Percentiles rank a stretch among this genome's conserved stretches.
Evolutionary conservation across 2,113 vertebrate genomes (phyloP).

Genomic region (Oreochromis aureus): DNA sequence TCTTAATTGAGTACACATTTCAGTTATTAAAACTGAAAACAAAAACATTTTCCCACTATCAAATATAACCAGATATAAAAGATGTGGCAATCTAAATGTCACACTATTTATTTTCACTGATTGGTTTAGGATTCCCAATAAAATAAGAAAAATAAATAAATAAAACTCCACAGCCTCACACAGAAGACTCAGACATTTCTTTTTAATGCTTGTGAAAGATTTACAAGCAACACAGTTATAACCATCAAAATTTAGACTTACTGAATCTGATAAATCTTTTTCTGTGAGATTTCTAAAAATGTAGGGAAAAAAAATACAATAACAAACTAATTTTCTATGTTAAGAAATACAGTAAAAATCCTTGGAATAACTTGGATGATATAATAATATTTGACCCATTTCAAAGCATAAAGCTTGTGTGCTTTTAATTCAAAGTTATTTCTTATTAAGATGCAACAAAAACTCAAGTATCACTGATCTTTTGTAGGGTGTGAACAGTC

Average conservation of each 20-base stretch:
- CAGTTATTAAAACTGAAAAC: neutral
- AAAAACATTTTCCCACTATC: accelerated
- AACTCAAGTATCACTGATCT: neutral
- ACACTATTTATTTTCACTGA: accelerated
- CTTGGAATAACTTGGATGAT: accelerated
- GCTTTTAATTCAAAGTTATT: accelerated
- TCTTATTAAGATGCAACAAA: neutral
- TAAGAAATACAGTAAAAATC: neutral
- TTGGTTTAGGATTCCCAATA: neutral
- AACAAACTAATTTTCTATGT: accelerated
- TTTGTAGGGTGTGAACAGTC: neutral
- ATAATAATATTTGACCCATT: accelerated
- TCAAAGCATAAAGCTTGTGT: neutral
- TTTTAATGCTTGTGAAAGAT: accelerated
- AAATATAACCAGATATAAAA: accelerated
- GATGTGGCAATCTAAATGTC: neutral
- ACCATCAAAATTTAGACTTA: neutral
- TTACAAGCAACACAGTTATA: accelerated
- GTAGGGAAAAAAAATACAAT: accelerated
- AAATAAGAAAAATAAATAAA: neutral
- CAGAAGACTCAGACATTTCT: accelerated
- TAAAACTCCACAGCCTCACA: neutral
- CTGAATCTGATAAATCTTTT: accelerated
- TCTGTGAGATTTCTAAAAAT: neutral
- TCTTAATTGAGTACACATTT: neutral